These are phyloP conservation scores for Indicator indicator DNA, from an alignment of 2,113 vertebrate genomes.

Conservation along the genomic window DNA sequence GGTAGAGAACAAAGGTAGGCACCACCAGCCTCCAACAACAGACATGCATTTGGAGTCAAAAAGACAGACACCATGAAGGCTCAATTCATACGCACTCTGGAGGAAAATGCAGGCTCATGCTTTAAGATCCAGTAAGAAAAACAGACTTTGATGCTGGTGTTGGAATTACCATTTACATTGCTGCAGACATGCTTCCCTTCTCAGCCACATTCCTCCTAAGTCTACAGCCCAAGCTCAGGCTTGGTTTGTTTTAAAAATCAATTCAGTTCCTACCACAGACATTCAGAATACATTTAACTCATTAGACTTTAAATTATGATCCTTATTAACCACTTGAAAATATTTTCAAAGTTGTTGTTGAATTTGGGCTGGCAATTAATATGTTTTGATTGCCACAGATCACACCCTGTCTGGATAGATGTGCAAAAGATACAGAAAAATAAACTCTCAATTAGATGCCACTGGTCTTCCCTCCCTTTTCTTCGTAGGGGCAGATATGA, in stretches of 20 bases:
- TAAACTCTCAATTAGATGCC: background rate
- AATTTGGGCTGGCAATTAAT: background rate
- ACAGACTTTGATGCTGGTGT: background rate
- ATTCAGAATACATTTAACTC: background rate
- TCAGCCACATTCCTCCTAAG: accelerated
- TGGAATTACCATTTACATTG: background rate
- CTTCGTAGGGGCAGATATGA: background rate
- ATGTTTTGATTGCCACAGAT: background rate
- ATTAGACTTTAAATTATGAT: background rate
- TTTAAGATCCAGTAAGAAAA: background rate
- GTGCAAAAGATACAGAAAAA: background rate
- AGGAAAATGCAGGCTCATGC: background rate
- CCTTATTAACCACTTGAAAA: background rate
- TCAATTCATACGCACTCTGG: background rate
- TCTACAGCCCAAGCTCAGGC: background rate
- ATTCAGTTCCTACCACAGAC: background rate
- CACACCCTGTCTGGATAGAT: background rate
- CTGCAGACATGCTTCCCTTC: accelerated
- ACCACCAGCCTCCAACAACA: background rate
- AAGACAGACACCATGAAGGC: background rate
- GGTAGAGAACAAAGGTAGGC: background rate
- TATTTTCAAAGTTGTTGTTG: background rate
- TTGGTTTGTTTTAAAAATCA: background rate
- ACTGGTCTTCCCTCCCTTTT: background rate
- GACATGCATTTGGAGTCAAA: background rate